Evolutionary conservation across 2,888 invertebrate genomes (phyloP), one percentile per base, ranked within the genome.

Genomic region (Drosophila villosipedis): DNA sequence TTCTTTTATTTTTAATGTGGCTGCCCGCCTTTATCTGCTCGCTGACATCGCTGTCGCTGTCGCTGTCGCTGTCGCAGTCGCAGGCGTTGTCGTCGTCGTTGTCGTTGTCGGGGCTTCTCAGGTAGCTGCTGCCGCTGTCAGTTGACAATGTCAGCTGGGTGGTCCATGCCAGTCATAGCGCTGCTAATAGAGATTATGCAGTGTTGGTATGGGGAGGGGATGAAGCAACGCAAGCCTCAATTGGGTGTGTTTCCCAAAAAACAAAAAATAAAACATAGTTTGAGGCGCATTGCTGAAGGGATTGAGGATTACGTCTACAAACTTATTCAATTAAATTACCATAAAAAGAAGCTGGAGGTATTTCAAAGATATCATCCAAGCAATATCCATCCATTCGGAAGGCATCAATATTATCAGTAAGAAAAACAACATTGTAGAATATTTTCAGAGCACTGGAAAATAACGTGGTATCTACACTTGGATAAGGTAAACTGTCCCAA

Each of bases 141-240:
- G 81, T 81, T 81, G 80, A 81, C 78, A 80, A 87, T 87, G 87
- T 84, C 84, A 82, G 63, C 83, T 73, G 84, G 84, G 84, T 84
- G 84, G 84, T 84, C 84, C 73, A 69, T 59, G 79, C 50, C 78
- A 83, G 66, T 82, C 77, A 77, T 70, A 82, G 84, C 55, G 73
- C 69, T 73, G 73, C 83, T 84, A 84, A 84, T 84, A 84, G 73
- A 84, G 87, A 84, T 84, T 84, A 84, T 83, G 72, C 68, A 69
- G 64, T 43, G 35, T 19, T 49, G 14, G 10, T 16, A 9, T 19
- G 30, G 52, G 30, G 22, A 41, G 54, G 55, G 61, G 41, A 50
- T 35, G 30, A 33, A 60, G 47, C 10, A 33, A 43, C 35, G 47
- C 16, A 14, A 37, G 43, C 50, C 54, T 35, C 69, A 53, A 53